Conservation (phyloP, 2,797 vertebrate genomes). For the Amphiprion clarkii region DNA sequence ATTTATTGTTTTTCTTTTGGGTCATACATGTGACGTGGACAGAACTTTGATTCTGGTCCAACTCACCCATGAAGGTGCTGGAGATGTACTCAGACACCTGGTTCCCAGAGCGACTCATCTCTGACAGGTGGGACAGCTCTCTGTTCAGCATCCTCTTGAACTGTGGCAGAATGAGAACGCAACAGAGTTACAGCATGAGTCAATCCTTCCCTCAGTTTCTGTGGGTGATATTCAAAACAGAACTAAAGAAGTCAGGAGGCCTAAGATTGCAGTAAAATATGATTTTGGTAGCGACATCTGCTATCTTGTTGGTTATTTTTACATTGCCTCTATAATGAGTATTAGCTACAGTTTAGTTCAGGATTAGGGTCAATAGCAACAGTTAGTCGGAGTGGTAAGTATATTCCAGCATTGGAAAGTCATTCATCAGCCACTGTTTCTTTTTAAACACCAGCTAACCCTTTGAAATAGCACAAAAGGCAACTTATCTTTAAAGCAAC, state of each 20-base stretch:
- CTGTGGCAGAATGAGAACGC: conserved; percentile 50
- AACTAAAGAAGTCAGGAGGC: neutral
- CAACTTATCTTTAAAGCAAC: too few relatives aligned
- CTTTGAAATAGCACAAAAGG: too few relatives aligned
- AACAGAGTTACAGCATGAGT: neutral
- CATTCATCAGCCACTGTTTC: too few relatives aligned
- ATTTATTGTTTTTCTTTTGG: conserved; percentile 9
- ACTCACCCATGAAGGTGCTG: conserved; percentile 92
- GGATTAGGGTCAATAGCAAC: too few relatives aligned
- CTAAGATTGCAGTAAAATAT: neutral
- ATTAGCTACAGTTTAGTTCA: too few relatives aligned
- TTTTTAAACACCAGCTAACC: too few relatives aligned
- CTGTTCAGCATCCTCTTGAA: conserved; percentile 91
- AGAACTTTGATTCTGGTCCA: conserved; percentile 2
- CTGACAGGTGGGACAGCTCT: conserved; percentile 91
- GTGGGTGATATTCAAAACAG: neutral
- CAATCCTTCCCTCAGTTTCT: neutral
- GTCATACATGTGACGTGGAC: conserved; percentile 1
- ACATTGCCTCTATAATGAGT: too few relatives aligned
- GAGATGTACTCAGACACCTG: conserved; percentile 95
- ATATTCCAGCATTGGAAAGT: too few relatives aligned
- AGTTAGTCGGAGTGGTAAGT: too few relatives aligned
- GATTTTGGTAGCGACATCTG: neutral
- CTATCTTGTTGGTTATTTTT: neutral
- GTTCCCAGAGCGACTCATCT: conserved; percentile 94